Percentiles rank a stretch among this genome's conserved stretches.
phyloP scores from a whole-genome alignment of 2,113 vertebrate species.

The Polyodon spathula region DNA sequence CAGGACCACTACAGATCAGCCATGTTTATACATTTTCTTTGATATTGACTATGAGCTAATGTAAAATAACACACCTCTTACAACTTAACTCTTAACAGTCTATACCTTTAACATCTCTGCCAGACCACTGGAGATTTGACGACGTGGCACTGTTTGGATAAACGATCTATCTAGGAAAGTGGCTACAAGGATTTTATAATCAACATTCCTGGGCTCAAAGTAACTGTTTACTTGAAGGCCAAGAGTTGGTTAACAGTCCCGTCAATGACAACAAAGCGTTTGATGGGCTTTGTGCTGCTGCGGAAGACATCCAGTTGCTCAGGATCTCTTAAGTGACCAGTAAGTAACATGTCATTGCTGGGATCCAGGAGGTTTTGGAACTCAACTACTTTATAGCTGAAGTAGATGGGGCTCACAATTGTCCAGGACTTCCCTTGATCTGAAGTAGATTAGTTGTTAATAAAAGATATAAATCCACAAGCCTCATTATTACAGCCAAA shows the following conservation, averaged over 20 bases:
- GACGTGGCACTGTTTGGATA: slow-evolving; percentile 56
- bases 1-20: no score
- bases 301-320: neutral
- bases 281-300: no score
- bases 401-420: slow-evolving; percentile 59
- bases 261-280: no score
- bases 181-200: slow-evolving; percentile 53
- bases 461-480: slow-evolving; percentile 26
- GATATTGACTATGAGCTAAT: no score
- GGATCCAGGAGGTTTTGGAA: slow-evolving; percentile 54
- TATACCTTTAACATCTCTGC: slow-evolving; percentile 72
- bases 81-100: no score
- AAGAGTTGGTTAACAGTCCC: no score
- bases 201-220: slow-evolving; percentile 51
- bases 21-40: no score
- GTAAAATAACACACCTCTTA: no score
- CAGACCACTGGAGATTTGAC: slow-evolving; percentile 66
- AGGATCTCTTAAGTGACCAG: slow-evolving; percentile 46
- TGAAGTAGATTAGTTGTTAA: slow-evolving; percentile 51
- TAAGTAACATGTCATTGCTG: slow-evolving; percentile 42
- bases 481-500: no score
- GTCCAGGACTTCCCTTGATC: slow-evolving; percentile 55
- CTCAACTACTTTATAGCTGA: slow-evolving; percentile 65
- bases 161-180: slow-evolving; percentile 66
- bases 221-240: slow-evolving; percentile 41